Evolutionary conservation across 2,113 vertebrate genomes (phyloP).

Genomic region (Oryctolagus cuniculus): mOryCun1.1 NC_091453.1:73836001-73836500

Average conservation of each 20-base stretch:
- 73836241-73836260: neutral
- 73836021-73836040: conserved; percentile 65
- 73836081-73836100: conserved; percentile 31
- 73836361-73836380: neutral
- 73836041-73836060: conserved; percentile 51
- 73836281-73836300: neutral
- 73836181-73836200: conserved; percentile 36
- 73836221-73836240: conserved; percentile 24
- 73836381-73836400: neutral
- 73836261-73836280: neutral
- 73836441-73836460: neutral
- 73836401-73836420: conserved; percentile 37
- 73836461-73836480: neutral
- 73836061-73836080: conserved; percentile 8
- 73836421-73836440: conserved; percentile 12
- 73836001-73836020: conserved; percentile 70
- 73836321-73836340: conserved; percentile 14
- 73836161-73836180: neutral
- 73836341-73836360: neutral
- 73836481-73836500: neutral
- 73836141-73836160: conserved; percentile 11
- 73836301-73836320: neutral
- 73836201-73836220: conserved; percentile 41
- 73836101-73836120: conserved; percentile 37
- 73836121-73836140: conserved; percentile 38